These are phyloP conservation scores for Abrostola tripartita DNA, from an alignment of 2,888 invertebrate species.

Conservation along the genomic window DNA sequence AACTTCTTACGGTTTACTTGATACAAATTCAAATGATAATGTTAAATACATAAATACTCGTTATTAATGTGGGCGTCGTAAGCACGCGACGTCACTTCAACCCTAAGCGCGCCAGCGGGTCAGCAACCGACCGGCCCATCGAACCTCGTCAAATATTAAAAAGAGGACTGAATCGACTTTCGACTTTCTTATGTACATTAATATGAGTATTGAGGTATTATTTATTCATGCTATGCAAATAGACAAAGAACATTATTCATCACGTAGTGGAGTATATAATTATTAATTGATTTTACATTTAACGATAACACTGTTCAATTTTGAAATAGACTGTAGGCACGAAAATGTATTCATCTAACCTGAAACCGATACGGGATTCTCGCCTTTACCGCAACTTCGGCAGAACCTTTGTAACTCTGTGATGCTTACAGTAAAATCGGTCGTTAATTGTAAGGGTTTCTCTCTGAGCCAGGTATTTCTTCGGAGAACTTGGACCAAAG, in stretches of 20 bases:
- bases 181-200: constrained; percentile 66
- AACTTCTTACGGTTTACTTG: background rate
- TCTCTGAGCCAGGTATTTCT: too few species aligned
- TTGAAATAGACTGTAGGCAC: background rate
- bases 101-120: constrained; percentile 65
- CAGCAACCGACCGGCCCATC: constrained; percentile 70
- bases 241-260: constrained; percentile 22
- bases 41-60: constrained; percentile 3
- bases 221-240: constrained; percentile 52
- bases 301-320: background rate
- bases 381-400: too few species aligned
- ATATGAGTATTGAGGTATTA: constrained; percentile 50
- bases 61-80: constrained; percentile 13
- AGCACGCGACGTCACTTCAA: constrained; percentile 51
- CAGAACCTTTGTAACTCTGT: too few species aligned
- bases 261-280: constrained; percentile 10
- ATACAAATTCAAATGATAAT: constrained; percentile 4
- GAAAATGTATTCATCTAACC: too few species aligned
- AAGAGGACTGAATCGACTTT: constrained; percentile 73
- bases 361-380: too few species aligned
- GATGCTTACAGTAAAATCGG: too few species aligned
- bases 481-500: too few species aligned
- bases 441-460: too few species aligned
- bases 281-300: background rate
- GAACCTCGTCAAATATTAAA: constrained; percentile 79